Conservation (phyloP, 2,113 vertebrate genomes). For the Stomatorhinus ivindoensis region DNA sequence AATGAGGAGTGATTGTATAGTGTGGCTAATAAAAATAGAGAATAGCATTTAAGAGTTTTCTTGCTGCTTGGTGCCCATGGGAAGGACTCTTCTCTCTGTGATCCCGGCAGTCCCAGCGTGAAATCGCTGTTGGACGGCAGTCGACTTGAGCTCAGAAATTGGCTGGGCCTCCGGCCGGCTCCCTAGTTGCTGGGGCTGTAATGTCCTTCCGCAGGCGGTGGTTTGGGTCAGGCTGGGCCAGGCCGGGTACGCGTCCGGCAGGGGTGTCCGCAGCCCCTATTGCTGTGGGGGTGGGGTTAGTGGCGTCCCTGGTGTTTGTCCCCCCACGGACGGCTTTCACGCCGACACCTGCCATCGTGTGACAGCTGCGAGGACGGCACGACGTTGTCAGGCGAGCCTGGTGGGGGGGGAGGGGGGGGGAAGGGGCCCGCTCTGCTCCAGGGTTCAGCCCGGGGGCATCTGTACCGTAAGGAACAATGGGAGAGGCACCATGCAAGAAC, state of each 20-base stretch:
- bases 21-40: neutral
- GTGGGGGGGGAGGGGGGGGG: constrained; percentile 52
- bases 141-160: constrained; percentile 42
- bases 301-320: constrained; percentile 39
- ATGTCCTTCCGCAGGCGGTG: constrained; percentile 43
- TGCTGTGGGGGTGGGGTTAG: constrained; percentile 4
- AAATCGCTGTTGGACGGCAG: constrained; percentile 37
- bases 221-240: constrained; percentile 39
- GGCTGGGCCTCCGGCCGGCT: constrained; percentile 35
- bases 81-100: constrained; percentile 27
- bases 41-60: neutral
- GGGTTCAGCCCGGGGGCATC: constrained; percentile 51
- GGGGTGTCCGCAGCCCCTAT: neutral
- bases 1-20: neutral
- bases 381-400: constrained; percentile 63
- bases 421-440: constrained; percentile 26
- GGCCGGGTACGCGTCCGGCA: constrained; percentile 28
- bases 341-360: constrained; percentile 60
- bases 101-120: constrained; percentile 39
- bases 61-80: neutral
- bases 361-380: constrained; percentile 61
- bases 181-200: constrained; percentile 61
- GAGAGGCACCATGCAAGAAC: constrained; percentile 30
- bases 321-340: constrained; percentile 38
- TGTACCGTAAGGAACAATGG: constrained; percentile 41